Evolutionary conservation across 2,113 vertebrate species (phyloP).

Genomic region (Gallinago jamesoni): DNA sequence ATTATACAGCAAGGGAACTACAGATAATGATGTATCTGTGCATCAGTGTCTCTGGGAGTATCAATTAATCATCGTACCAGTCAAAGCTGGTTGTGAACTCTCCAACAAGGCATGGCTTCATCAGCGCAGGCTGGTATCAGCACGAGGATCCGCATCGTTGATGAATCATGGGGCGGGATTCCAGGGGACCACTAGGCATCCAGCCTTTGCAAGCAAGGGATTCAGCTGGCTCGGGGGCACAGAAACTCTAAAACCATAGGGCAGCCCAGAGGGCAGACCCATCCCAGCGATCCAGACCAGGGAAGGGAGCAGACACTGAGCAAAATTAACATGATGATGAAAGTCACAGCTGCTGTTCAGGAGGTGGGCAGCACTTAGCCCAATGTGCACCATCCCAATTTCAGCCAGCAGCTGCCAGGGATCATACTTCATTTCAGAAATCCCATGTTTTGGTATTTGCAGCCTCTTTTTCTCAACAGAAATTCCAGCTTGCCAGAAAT

Average conservation of each 20-base stretch:
- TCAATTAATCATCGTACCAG: background rate
- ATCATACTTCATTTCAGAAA: slow-evolving; percentile 15
- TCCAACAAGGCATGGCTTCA: background rate
- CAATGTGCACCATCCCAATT: background rate
- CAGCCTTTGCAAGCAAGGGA: background rate
- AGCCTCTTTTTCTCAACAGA: background rate
- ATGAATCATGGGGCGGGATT: background rate
- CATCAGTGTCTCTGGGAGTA: background rate
- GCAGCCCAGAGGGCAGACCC: background rate
- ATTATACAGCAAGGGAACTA: slow-evolving; percentile 2
- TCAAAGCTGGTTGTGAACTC: background rate
- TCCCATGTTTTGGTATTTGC: background rate
- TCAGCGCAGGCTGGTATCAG: background rate
- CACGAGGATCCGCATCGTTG: background rate
- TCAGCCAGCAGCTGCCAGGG: slow-evolving; percentile 18
- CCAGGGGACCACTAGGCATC: background rate
- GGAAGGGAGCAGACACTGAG: background rate
- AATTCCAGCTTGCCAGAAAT: background rate
- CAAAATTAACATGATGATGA: background rate
- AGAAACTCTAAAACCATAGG: background rate
- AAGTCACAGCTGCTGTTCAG: slow-evolving; percentile 35
- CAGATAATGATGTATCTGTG: background rate
- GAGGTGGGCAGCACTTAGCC: background rate
- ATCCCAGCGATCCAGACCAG: background rate
- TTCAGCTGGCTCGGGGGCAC: background rate